Evolutionary conservation across 2,888 invertebrate genomes (phyloP).

Genomic region (Leucoma salicis): DNA sequence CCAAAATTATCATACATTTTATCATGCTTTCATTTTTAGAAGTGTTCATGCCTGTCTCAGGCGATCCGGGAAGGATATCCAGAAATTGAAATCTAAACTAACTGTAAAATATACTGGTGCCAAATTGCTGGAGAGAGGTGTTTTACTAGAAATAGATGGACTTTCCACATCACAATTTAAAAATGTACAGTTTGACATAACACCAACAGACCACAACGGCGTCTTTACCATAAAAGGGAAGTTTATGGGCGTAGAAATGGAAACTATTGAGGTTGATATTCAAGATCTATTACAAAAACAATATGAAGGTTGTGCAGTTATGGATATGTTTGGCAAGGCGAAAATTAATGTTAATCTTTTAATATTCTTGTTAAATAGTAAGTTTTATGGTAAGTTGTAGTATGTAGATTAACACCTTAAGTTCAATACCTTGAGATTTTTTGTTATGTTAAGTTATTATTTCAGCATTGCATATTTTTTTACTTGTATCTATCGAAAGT

Average conservation of each 20-base stretch:
- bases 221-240: conserved; percentile 87
- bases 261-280: conserved; percentile 86
- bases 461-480: too few relatives aligned
- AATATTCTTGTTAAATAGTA: conserved; percentile 87
- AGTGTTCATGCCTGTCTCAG: conserved; percentile 80
- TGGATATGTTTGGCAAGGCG: conserved; percentile 90
- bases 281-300: conserved; percentile 88
- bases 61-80: conserved; percentile 70
- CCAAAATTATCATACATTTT: neutral
- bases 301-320: conserved; percentile 88
- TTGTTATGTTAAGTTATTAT: neutral
- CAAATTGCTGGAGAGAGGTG: conserved; percentile 86
- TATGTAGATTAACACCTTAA: neutral
- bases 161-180: conserved; percentile 86
- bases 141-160: conserved; percentile 87
- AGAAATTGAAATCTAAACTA: conserved; percentile 82
- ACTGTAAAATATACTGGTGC: conserved; percentile 86
- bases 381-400: conserved; percentile 85
- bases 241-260: conserved; percentile 90
- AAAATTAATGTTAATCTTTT: conserved; percentile 89
- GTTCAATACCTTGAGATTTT: neutral
- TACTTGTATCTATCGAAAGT: neutral
- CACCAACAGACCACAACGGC: conserved; percentile 85
- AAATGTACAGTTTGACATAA: conserved; percentile 88
- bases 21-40: conserved; percentile 42